Evolutionary conservation across 23 tunicate genomes (phyloP).

Genomic region (Trididemnum miniatum): DNA sequence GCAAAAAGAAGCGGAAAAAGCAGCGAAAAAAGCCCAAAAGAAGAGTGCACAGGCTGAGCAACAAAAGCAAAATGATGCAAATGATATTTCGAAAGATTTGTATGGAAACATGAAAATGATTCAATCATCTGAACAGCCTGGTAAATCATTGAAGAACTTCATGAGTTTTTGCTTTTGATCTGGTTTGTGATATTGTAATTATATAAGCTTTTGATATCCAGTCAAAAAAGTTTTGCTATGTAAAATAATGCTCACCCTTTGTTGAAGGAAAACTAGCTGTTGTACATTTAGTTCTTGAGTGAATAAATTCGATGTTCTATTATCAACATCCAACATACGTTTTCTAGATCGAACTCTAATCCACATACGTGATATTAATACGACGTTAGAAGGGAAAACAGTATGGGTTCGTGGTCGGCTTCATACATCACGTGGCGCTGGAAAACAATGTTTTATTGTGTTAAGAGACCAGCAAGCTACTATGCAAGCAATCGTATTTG

Average conservation of each 20-base stretch:
- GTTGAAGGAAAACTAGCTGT: no score
- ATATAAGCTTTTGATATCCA: no score
- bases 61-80: slow-evolving; percentile 62
- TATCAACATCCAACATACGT: no score
- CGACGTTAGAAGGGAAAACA: slow-evolving; percentile 35
- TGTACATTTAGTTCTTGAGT: no score
- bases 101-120: slow-evolving; percentile 95
- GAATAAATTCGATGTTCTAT: no score
- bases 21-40: slow-evolving; percentile 90
- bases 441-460: slow-evolving; percentile 83
- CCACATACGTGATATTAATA: slow-evolving; percentile 44
- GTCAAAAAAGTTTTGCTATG: no score
- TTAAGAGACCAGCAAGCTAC: slow-evolving; percentile 96
- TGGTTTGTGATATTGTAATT: no score
- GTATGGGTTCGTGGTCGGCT: slow-evolving; percentile 90
- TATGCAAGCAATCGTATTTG: slow-evolving; percentile 75
- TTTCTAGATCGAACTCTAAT: slow-evolving; percentile 59
- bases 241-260: no score
- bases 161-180: no score
- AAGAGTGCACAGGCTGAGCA: slow-evolving; percentile 60
- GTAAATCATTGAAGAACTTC: slow-evolving; percentile 34
- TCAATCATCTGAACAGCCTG: slow-evolving; percentile 84
- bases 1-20: slow-evolving; percentile 96
- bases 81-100: slow-evolving; percentile 75
- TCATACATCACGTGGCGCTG: slow-evolving; percentile 87